Evolutionary conservation across 92 coral and sea anemone species (phyloP).

Genomic region (Blastomussa wellsi): DNA sequence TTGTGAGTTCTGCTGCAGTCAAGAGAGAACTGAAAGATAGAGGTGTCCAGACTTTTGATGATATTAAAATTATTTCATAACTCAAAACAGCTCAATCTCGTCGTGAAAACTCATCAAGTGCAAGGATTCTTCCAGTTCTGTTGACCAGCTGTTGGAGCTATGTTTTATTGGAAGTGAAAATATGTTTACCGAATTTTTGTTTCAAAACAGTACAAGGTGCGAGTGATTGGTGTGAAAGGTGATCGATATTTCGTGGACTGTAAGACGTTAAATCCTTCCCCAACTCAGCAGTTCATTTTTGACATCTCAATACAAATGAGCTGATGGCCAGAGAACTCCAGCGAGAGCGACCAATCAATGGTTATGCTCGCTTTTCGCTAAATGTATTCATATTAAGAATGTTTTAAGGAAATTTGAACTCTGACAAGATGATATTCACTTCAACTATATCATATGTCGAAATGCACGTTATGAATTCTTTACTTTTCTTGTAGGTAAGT

Average conservation of each 20-base stretch:
- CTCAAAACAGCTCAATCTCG: background rate
- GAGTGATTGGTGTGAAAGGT: background rate
- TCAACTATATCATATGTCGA: background rate
- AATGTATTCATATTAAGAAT: background rate
- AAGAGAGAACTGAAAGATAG: background rate
- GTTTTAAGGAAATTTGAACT: background rate
- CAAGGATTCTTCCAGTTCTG: background rate
- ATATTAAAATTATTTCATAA: background rate
- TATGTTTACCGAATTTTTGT: background rate
- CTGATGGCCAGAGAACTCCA: too few relatives aligned
- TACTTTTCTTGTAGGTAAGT: background rate
- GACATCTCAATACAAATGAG: too few relatives aligned
- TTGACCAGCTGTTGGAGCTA: background rate
- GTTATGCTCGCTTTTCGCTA: background rate
- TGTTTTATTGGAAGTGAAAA: background rate
- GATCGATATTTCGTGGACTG: constrained; percentile 1
- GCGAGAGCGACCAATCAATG: background rate
- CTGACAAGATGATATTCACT: background rate
- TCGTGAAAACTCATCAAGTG: background rate
- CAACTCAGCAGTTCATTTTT: background rate
- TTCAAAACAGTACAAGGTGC: background rate
- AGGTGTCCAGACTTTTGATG: background rate
- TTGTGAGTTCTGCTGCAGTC: background rate
- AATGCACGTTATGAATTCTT: background rate
- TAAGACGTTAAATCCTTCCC: background rate